Evolutionary conservation across 92 coral and sea anemone genomes (phyloP), one percentile per base, ranked within the genome.

Genomic region (Scolanthus callimorphus): DNA sequence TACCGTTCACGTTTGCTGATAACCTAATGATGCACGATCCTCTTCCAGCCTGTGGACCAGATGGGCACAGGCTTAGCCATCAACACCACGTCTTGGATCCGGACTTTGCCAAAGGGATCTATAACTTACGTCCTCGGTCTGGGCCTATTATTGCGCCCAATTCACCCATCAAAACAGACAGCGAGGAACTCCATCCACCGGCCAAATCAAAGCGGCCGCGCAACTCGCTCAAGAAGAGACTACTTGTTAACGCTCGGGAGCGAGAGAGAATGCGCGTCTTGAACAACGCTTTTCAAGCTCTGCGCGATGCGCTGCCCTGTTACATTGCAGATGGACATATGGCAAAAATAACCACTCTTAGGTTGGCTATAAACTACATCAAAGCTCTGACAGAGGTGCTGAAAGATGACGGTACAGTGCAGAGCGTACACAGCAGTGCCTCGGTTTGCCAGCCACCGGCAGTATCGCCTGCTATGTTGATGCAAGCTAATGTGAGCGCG

Each of bases 281-380:
- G 25, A 94, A 94, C 80, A 90, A 87, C 60, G 99, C 94, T 29
- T 94, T 94, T 50, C 96, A 94, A 34, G 82, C 88, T 51, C 94
- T 94, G 24, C 85, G 99, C 9, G 95, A 94, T 54, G 99, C 99
- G 1, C 73, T 94, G 28, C 99, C 99, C 1, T 94, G 99, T 56
- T 94, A 94, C 65, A 94, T 94, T 26, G 99, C 99, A 4, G 99
- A 94, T 67, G 99, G 99, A 19, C 99, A 94, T 57, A 88, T 94
- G 87, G 95, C 99, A 6, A 94, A 94, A 80, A 94, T 94, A 60
- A 94, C 99, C 39, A 94, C 99, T 13, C 69, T 94, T 1, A 74
- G 96, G 17, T 78, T 94, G 10, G 99, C 99, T 58, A 94, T 94
- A 71, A 94, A 94, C 83, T 94, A 94, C 60, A 94, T 94, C 71